A percentile compares a stretch with the other conserved stretches of the same genome.
Evolutionary conservation across 2,113 vertebrate species (phyloP).

Genomic region (Ceyx cyanopectus): DNA sequence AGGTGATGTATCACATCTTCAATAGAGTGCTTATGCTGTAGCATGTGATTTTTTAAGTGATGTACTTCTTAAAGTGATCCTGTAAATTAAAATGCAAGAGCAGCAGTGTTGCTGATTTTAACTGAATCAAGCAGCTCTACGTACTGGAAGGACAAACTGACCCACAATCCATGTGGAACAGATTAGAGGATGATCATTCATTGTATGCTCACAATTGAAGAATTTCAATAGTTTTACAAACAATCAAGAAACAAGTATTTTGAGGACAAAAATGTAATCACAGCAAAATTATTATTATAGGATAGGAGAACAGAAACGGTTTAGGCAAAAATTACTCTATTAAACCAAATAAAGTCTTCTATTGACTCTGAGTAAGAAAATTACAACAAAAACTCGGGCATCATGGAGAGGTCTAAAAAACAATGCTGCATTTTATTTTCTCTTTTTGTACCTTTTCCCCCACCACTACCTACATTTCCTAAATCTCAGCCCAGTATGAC

Average conservation of each 20-base stretch:
- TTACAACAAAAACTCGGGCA: background rate
- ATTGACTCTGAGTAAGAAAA: background rate
- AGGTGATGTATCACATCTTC: background rate
- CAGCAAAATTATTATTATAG: background rate
- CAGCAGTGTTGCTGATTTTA: background rate
- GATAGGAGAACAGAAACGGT: background rate
- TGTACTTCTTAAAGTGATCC: background rate
- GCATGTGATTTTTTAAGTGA: background rate
- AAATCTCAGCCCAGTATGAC: background rate
- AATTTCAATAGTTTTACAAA: conserved; percentile 24
- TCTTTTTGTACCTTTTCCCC: background rate
- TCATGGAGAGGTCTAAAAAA: background rate
- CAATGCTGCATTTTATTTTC: background rate
- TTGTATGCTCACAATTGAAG: background rate
- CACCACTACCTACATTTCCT: background rate
- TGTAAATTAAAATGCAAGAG: background rate
- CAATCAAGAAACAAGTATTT: background rate
- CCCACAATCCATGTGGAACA: background rate
- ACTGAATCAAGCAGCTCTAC: background rate
- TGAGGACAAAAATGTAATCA: background rate
- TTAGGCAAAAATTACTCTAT: background rate
- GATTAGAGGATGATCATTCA: conserved; percentile 11
- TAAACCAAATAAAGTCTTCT: background rate
- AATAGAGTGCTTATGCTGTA: background rate
- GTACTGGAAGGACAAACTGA: background rate